phyloP scores from a whole-genome alignment of 2,113 vertebrate species.

The Suricata suricatta region DNA sequence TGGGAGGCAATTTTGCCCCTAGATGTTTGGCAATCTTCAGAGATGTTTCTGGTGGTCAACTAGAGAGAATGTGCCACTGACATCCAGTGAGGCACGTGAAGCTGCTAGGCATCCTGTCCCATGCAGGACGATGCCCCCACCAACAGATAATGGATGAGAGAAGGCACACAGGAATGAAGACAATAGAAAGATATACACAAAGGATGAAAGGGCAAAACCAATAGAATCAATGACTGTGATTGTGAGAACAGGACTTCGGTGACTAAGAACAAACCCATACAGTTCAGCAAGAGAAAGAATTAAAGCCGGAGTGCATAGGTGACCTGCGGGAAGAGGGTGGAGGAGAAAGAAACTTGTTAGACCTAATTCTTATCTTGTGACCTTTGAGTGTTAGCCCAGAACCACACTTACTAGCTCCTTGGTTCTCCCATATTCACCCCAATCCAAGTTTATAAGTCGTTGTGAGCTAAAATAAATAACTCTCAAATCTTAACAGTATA shows the following conservation, averaged over 20 bases:
- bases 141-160: background rate
- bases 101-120: background rate
- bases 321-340: background rate
- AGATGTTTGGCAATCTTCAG: background rate
- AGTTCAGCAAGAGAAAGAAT: background rate
- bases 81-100: background rate
- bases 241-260: background rate
- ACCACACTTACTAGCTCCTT: background rate
- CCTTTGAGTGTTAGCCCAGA: background rate
- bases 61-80: background rate
- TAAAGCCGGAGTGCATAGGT: background rate
- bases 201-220: background rate
- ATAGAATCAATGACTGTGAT: background rate
- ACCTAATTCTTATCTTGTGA: background rate
- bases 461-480: background rate
- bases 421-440: background rate
- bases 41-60: background rate
- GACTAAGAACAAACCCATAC: background rate
- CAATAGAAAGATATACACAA: background rate
- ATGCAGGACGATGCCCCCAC: background rate
- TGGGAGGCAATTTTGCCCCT: background rate
- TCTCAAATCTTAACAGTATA: background rate
- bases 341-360: background rate
- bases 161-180: background rate
- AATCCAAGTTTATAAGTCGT: background rate